These are phyloP conservation scores for Lissocephala sabroskyi DNA, from an alignment of 2,888 invertebrate genomes.

Conservation along the genomic window DNA sequence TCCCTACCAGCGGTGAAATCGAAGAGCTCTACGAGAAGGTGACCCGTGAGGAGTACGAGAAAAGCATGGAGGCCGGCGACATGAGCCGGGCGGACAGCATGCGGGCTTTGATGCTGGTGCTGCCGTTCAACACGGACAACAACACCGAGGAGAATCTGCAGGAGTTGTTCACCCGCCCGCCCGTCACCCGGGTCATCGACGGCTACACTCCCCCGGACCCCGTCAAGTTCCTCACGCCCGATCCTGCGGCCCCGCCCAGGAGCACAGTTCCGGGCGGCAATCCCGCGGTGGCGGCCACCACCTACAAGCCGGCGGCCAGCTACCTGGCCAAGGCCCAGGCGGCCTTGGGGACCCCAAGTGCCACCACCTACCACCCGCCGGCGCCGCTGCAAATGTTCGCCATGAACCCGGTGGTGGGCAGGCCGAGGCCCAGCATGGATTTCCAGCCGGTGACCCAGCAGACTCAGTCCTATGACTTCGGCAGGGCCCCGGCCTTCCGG, in stretches of 20 bases:
- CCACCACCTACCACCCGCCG: conserved; percentile 63
- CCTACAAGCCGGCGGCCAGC: conserved; percentile 73
- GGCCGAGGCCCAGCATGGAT: conserved; percentile 28
- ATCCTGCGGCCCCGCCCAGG: conserved; percentile 50
- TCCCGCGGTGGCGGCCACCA: conserved; percentile 71
- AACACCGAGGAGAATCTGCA: conserved; percentile 69
- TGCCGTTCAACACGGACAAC: conserved; percentile 71
- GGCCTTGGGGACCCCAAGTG: conserved; percentile 42
- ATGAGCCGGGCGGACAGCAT: conserved; percentile 70
- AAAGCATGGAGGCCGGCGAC: conserved; percentile 70
- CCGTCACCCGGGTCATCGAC: conserved; percentile 70
- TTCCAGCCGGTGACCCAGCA: conserved; percentile 46
- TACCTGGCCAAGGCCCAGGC: conserved; percentile 29
- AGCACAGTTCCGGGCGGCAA: conserved; percentile 55
- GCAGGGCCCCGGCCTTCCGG: background rate
- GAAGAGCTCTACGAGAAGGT: conserved; percentile 73
- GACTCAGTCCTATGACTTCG: conserved; percentile 17
- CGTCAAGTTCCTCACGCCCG: conserved; percentile 63
- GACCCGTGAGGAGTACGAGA: conserved; percentile 71
- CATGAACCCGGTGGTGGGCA: conserved; percentile 35
- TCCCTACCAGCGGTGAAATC: conserved; percentile 68
- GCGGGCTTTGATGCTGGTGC: conserved; percentile 71
- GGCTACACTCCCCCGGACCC: conserved; percentile 63
- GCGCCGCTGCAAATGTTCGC: conserved; percentile 50
- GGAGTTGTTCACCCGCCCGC: conserved; percentile 70